phyloP scores from a whole-genome alignment of 2,797 vertebrate genomes.

The Notamacropus eugenii region DNA sequence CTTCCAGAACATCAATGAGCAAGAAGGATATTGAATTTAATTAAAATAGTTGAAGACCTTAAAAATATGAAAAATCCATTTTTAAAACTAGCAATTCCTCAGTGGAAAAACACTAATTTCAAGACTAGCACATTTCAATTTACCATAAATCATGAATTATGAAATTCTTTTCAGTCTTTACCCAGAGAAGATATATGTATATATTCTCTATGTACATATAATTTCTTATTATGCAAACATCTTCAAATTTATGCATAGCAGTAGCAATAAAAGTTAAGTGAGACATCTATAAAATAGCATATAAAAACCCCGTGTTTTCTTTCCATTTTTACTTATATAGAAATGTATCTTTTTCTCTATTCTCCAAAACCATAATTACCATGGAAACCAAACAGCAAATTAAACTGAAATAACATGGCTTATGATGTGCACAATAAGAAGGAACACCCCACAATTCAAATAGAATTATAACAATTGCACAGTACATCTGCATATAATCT shows the following conservation, averaged over 20 bases:
- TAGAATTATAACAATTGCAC: conserved; percentile 65
- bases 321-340: conserved; percentile 73
- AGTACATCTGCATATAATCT: conserved; percentile 55
- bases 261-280: conserved; percentile 59
- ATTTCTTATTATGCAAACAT: conserved; percentile 63
- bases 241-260: conserved; percentile 66
- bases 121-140: conserved; percentile 55
- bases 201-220: not conserved
- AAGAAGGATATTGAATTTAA: conserved; percentile 59
- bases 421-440: conserved; percentile 78
- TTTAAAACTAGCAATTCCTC: conserved; percentile 41
- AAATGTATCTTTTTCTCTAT: conserved; percentile 71
- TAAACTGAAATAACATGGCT: conserved; percentile 82
- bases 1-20: conserved; percentile 53
- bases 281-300: conserved; percentile 71
- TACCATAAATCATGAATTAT: conserved; percentile 16
- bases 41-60: conserved; percentile 62
- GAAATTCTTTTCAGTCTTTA: conserved; percentile 52
- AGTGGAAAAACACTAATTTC: conserved; percentile 8
- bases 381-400: conserved; percentile 86
- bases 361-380: conserved; percentile 83
- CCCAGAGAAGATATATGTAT: conserved; percentile 31
- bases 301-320: conserved; percentile 71
- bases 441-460: conserved; percentile 78
- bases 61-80: conserved; percentile 53